A percentile compares a stretch with the other conserved stretches of the same genome.
Conservation (phyloP, 2,888 invertebrate genomes). For the Caenorhabditis sp. region DNA sequence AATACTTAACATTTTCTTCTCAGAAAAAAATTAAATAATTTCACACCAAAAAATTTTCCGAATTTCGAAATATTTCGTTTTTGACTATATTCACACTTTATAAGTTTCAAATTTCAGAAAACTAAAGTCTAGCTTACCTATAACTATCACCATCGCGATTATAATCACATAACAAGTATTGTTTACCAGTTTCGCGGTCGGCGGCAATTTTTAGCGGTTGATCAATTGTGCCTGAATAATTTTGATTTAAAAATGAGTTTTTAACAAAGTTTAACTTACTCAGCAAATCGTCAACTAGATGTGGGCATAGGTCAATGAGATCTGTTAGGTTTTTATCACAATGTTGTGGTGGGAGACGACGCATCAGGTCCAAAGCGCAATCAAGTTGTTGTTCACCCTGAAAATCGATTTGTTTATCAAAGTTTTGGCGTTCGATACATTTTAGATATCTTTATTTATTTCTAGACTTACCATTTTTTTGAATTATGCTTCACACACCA, state of each 20-base stretch:
- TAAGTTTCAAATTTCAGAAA: too few relatives aligned
- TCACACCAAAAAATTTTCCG: too few relatives aligned
- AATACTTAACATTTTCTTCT: too few relatives aligned
- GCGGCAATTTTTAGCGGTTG: slow-evolving; percentile 94
- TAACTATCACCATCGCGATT: slow-evolving; percentile 98
- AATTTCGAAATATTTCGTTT: not conserved
- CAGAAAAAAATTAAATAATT: too few relatives aligned
- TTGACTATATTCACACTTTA: too few relatives aligned
- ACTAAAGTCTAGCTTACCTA: slow-evolving; percentile 75
- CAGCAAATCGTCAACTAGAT: slow-evolving; percentile 51
- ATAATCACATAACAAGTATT: slow-evolving; percentile 97
- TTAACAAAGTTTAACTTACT: slow-evolving; percentile 18
- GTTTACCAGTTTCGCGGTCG: slow-evolving; percentile 92
- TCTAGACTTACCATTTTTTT: slow-evolving; percentile 20
- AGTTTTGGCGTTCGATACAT: too few relatives aligned
- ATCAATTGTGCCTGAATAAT: slow-evolving; percentile 78
- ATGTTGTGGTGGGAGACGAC: slow-evolving; percentile 96
- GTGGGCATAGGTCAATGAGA: slow-evolving; percentile 84
- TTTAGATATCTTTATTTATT: too few relatives aligned
- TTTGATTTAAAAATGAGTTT: not conserved
- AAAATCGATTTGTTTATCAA: slow-evolving; percentile 6
- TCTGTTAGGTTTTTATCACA: slow-evolving; percentile 98
- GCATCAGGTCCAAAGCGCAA: slow-evolving; percentile 97
- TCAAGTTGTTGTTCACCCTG: slow-evolving; percentile 80
- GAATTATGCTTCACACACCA: not conserved